A percentile compares a stretch with the other conserved stretches of the same genome.
These are phyloP conservation scores for Cancer borealis DNA, from an alignment of 2,888 invertebrate genomes.

Conservation along the genomic window DNA sequence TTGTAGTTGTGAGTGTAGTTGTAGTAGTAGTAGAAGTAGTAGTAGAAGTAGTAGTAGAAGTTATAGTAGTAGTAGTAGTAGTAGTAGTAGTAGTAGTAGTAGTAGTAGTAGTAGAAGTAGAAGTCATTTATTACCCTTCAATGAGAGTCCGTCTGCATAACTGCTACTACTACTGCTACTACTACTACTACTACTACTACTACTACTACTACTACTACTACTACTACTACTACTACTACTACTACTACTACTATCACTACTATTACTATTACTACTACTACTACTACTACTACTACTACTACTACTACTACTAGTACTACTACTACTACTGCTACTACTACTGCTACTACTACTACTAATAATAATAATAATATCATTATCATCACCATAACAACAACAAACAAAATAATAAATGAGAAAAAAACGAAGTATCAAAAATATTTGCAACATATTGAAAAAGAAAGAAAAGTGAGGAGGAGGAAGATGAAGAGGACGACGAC, in stretches of 20 bases:
- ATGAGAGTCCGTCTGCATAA: not conserved
- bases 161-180: conserved; percentile 17
- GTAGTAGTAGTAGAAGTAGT: not conserved
- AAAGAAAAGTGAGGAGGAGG: not conserved
- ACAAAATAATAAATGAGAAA: not conserved
- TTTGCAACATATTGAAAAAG: not conserved
- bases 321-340: not conserved
- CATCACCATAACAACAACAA: not conserved
- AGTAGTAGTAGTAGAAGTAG: not conserved
- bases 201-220: not conserved
- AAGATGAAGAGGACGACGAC: not conserved
- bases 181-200: not conserved
- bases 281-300: conserved; percentile 29
- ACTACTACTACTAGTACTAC: not conserved
- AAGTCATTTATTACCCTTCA: not conserved
- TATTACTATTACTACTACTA: not conserved
- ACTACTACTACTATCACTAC: not conserved
- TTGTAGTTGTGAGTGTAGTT: not conserved
- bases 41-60: not conserved
- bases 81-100: not conserved
- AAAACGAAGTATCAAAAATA: not conserved
- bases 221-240: not conserved
- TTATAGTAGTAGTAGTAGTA: not conserved
- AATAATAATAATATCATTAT: not conserved
- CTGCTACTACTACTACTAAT: not conserved